Conservation (phyloP, 1,140 invertebrate genomes). For the Andricus grossulariae region DNA sequence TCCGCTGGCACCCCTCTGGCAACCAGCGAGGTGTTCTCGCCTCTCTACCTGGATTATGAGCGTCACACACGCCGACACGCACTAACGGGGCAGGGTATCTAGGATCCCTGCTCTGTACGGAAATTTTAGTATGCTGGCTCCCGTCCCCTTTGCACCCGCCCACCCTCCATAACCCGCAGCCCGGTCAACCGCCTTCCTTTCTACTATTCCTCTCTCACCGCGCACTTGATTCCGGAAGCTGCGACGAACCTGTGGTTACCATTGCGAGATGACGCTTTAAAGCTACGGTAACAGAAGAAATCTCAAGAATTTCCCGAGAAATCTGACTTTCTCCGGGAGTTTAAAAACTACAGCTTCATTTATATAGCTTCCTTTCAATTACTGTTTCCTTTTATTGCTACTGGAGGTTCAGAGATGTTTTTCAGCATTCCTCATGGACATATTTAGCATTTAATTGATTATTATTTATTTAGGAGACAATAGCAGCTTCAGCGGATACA, state of each 20-base stretch:
- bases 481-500: too few relatives aligned
- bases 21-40: conserved; percentile 40
- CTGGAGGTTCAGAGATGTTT: too few relatives aligned
- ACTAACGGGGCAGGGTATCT: conserved; percentile 48
- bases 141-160: conserved; percentile 30
- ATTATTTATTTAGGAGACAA: too few relatives aligned
- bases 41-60: conserved; percentile 50
- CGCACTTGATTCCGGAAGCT: conserved; percentile 53
- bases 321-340: conserved; percentile 13
- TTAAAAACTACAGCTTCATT: background rate
- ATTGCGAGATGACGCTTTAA: conserved; percentile 32
- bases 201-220: background rate
- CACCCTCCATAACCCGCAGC: background rate
- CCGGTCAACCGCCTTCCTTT: conserved; percentile 28
- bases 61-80: conserved; percentile 48
- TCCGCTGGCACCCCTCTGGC: background rate
- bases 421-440: too few relatives aligned
- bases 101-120: conserved; percentile 47
- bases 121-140: conserved; percentile 44
- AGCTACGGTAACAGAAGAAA: conserved; percentile 31
- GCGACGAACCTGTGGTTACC: conserved; percentile 42
- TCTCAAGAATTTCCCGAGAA: conserved; percentile 20
- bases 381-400: background rate
- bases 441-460: too few relatives aligned
- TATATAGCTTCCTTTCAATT: background rate